These are phyloP conservation scores for Microcebus griseorufus DNA, from an alignment of 2,113 vertebrate genomes.

Conservation along the genomic window DNA sequence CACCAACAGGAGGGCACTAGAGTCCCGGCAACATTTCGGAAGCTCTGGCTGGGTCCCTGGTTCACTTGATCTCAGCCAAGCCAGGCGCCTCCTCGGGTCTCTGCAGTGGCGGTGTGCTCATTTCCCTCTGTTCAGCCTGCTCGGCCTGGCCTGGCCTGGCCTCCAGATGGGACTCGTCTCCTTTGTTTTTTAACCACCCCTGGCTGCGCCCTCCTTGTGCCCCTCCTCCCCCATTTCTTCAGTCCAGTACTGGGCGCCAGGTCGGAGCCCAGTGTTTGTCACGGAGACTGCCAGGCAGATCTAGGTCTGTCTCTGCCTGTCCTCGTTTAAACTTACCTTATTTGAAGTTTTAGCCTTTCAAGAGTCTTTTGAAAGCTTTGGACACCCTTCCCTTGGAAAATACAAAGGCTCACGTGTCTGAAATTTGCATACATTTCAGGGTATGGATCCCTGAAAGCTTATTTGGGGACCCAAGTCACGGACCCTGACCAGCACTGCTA, in stretches of 20 bases:
- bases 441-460: background rate
- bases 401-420: background rate
- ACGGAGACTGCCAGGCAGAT: background rate
- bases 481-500: background rate
- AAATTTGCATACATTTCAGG: background rate
- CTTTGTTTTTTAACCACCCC: background rate
- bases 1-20: background rate
- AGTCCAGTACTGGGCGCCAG: background rate
- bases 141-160: background rate
- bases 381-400: background rate
- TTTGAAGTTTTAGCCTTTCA: background rate
- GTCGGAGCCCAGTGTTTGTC: background rate
- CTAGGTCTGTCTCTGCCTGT: background rate
- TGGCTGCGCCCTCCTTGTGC: background rate
- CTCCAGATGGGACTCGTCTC: background rate
- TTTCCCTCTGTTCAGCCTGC: background rate
- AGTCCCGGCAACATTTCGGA: background rate
- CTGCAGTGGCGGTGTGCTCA: background rate
- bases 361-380: constrained; percentile 8
- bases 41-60: background rate
- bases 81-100: background rate
- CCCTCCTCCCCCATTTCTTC: background rate
- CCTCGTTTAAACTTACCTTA: background rate
- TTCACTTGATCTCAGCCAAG: background rate
- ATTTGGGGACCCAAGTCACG: background rate